These are phyloP conservation scores for Zaprionus gabonicus DNA, from an alignment of 1,140 invertebrate species.

Conservation along the genomic window DNA sequence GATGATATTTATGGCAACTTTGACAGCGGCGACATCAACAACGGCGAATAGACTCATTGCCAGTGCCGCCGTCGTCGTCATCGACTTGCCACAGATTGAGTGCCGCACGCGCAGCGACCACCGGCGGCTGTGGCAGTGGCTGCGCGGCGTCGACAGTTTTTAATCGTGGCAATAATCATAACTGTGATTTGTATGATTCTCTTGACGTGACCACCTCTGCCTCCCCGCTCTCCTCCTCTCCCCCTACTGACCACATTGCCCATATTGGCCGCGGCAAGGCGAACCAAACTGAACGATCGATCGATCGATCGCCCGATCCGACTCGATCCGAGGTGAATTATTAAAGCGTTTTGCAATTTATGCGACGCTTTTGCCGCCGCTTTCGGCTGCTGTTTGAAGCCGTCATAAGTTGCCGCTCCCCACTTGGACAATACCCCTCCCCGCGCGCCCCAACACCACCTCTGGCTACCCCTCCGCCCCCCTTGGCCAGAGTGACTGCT, in stretches of 20 bases:
- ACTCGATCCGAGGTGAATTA: constrained; percentile 67
- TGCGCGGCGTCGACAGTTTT: constrained; percentile 68
- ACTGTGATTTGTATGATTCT: constrained; percentile 83
- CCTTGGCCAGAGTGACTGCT: constrained; percentile 11
- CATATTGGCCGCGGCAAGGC: constrained; percentile 54
- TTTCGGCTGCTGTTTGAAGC: constrained; percentile 62
- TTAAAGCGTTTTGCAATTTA: constrained; percentile 76
- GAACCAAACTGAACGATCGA: neutral
- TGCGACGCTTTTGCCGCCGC: constrained; percentile 60
- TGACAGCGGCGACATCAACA: constrained; percentile 69
- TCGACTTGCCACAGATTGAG: constrained; percentile 57
- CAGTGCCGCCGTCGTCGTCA: constrained; percentile 23
- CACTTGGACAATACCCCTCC: neutral
- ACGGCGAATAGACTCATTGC: constrained; percentile 71
- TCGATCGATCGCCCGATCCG: constrained; percentile 2
- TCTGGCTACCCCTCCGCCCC: neutral
- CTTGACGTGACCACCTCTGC: constrained; percentile 39
- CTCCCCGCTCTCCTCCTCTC: too few relatives aligned
- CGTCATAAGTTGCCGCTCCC: constrained; percentile 64
- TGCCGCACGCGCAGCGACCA: constrained; percentile 76
- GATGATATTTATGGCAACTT: constrained; percentile 84
- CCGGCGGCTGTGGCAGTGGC: constrained; percentile 43
- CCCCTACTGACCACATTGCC: constrained; percentile 28
- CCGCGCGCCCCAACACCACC: neutral
- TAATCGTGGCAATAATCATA: constrained; percentile 82